These are phyloP conservation scores for Craniophora ligustri DNA, from an alignment of 2,888 invertebrate genomes.

Conservation along the genomic window DNA sequence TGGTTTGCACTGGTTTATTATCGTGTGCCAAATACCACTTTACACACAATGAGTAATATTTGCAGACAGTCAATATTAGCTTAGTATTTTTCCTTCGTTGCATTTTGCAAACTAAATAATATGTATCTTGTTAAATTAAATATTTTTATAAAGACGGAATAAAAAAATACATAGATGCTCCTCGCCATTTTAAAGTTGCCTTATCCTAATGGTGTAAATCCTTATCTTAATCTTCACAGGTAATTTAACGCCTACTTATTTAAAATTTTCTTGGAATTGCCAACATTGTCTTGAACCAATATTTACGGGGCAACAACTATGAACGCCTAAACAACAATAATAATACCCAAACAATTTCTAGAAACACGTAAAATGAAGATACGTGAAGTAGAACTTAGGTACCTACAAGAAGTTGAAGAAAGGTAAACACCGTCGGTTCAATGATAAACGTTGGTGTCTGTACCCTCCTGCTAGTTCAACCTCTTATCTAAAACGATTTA, in stretches of 20 bases:
- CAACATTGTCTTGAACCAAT: slow-evolving; percentile 3
- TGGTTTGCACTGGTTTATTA: slow-evolving; percentile 43
- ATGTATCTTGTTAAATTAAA: slow-evolving; percentile 3
- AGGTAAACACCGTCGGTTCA: slow-evolving; percentile 62
- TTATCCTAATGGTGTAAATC: neutral
- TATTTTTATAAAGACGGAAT: slow-evolving; percentile 7
- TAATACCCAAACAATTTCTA: slow-evolving; percentile 18
- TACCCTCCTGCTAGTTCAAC: slow-evolving; percentile 61
- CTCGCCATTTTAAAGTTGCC: too few relatives aligned
- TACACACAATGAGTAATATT: slow-evolving; percentile 21
- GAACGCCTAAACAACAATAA: slow-evolving; percentile 3
- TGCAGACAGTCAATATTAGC: slow-evolving; percentile 31
- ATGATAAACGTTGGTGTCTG: slow-evolving; percentile 57
- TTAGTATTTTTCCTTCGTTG: slow-evolving; percentile 11
- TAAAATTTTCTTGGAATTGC: slow-evolving; percentile 6
- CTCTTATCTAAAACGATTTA: slow-evolving; percentile 68
- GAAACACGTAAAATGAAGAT: slow-evolving; percentile 15
- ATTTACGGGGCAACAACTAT: slow-evolving; percentile 1
- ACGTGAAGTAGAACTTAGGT: slow-evolving; percentile 13
- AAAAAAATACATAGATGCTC: neutral
- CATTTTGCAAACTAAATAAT: too few relatives aligned
- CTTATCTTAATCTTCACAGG: neutral
- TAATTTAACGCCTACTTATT: slow-evolving; percentile 2
- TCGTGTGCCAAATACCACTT: slow-evolving; percentile 46
- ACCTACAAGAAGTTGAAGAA: slow-evolving; percentile 56